Percentiles rank a stretch among this genome's conserved stretches.
Evolutionary conservation across 2,888 invertebrate genomes (phyloP).

Genomic region (Endomychus coccineus): DNA sequence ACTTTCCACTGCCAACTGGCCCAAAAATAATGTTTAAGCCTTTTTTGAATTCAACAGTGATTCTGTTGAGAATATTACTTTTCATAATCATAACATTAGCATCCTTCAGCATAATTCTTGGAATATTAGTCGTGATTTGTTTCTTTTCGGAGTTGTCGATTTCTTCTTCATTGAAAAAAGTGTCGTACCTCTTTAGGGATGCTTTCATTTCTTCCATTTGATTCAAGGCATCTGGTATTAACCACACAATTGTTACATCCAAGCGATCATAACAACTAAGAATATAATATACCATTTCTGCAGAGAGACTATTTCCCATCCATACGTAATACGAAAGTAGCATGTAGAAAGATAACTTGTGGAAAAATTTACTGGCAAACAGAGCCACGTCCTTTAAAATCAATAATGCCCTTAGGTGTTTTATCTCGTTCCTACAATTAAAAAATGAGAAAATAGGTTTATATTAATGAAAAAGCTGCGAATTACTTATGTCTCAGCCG

Average conservation of each 20-base stretch:
- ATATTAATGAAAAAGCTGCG: no score
- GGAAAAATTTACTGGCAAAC: no score
- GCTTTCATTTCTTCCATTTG: slow-evolving; percentile 15
- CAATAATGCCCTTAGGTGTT: no score
- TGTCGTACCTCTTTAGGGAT: slow-evolving; percentile 11
- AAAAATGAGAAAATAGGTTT: no score
- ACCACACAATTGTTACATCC: slow-evolving; percentile 6
- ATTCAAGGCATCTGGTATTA: slow-evolving; percentile 13
- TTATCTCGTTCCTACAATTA: no score
- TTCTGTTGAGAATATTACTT: slow-evolving; percentile 36
- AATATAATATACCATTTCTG: slow-evolving; percentile 15
- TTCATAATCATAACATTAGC: slow-evolving; percentile 20
- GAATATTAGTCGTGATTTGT: slow-evolving; percentile 2
- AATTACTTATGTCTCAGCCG: no score
- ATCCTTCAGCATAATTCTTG: slow-evolving; percentile 11
- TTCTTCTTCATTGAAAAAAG: slow-evolving; percentile 14
- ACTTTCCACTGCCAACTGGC: slow-evolving; percentile 56
- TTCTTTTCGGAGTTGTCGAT: background rate
- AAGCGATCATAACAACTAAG: slow-evolving; percentile 15
- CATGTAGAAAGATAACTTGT: no score
- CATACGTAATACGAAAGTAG: slow-evolving; percentile 12
- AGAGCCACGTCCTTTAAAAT: no score
- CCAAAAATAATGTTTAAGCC: slow-evolving; percentile 50
- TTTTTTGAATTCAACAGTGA: slow-evolving; percentile 38
- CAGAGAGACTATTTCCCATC: slow-evolving; percentile 8